Percentiles rank a stretch among this genome's conserved stretches.
These are phyloP conservation scores for Steinernema feltiae DNA, from an alignment of 1,140 invertebrate species.

Conservation along the genomic window DNA sequence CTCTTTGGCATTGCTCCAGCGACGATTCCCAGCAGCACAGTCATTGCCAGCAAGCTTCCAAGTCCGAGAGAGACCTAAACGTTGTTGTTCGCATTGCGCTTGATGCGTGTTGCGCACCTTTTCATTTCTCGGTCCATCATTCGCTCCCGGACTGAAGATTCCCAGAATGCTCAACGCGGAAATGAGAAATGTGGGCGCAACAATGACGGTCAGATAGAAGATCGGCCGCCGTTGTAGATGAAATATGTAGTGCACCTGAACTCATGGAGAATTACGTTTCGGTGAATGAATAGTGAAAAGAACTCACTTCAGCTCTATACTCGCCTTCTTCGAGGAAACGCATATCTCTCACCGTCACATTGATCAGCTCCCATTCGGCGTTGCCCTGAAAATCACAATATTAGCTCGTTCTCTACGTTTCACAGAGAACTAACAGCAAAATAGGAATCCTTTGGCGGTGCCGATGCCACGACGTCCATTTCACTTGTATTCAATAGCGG, in stretches of 20 bases:
- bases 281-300: no score
- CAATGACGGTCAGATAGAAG: slow-evolving; percentile 55
- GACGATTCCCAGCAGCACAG: slow-evolving; percentile 51
- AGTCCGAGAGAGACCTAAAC: slow-evolving; percentile 48
- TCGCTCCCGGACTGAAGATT: slow-evolving; percentile 51
- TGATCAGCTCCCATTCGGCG: slow-evolving; percentile 48
- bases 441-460: slow-evolving; percentile 32
- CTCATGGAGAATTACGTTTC: no score
- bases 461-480: slow-evolving; percentile 46
- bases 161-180: slow-evolving; percentile 50
- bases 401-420: neutral
- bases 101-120: slow-evolving; percentile 26
- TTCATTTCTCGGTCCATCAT: slow-evolving; percentile 52
- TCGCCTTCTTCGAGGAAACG: slow-evolving; percentile 45
- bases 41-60: slow-evolving; percentile 49
- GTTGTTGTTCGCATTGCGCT: neutral
- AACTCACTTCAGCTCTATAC: slow-evolving; percentile 26
- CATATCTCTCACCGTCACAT: slow-evolving; percentile 52
- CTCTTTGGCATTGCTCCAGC: slow-evolving; percentile 52
- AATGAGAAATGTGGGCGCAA: slow-evolving; percentile 52
- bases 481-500: slow-evolving; percentile 46
- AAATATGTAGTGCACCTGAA: slow-evolving; percentile 52
- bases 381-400: slow-evolving; percentile 38
- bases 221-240: slow-evolving; percentile 50
- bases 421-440: slow-evolving; percentile 22